Conservation (phyloP, 2,888 invertebrate species). For the Slavum lentiscoides region DNA sequence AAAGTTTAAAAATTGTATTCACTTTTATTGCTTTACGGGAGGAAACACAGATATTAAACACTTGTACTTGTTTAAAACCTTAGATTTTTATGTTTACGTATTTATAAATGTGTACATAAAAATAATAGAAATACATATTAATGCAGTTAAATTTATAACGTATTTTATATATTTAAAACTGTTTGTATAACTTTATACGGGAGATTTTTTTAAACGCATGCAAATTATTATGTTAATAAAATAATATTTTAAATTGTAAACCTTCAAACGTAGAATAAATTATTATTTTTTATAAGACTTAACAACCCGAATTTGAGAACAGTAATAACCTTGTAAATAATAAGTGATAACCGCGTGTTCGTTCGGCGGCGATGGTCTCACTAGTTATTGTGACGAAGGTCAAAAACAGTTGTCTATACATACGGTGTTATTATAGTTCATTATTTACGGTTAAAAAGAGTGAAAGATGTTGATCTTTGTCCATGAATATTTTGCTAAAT, state of each 20-base stretch:
- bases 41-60: too few species aligned
- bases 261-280: slow-evolving; percentile 6
- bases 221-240: not conserved
- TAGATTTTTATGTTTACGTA: too few species aligned
- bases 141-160: too few species aligned
- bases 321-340: slow-evolving; percentile 12
- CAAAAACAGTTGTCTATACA: slow-evolving; percentile 2
- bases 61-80: too few species aligned
- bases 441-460: slow-evolving; percentile 7
- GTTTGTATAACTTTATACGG: too few species aligned
- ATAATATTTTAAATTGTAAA: not conserved
- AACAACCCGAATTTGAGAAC: slow-evolving; percentile 1
- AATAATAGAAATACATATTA: too few species aligned
- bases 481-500: slow-evolving; percentile 28
- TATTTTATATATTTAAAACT: too few species aligned
- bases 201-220: too few species aligned
- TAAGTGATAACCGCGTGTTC: not conserved
- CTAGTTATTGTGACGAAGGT: slow-evolving; percentile 5
- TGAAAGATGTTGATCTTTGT: slow-evolving; percentile 10
- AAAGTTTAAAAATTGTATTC: too few species aligned
- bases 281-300: slow-evolving; percentile 6
- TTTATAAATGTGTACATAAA: too few species aligned
- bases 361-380: slow-evolving; percentile 2
- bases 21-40: too few species aligned
- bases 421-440: not conserved